Evolutionary conservation across 1,140 invertebrate genomes (phyloP).

Genomic region (Drosophila ogumai): DNA sequence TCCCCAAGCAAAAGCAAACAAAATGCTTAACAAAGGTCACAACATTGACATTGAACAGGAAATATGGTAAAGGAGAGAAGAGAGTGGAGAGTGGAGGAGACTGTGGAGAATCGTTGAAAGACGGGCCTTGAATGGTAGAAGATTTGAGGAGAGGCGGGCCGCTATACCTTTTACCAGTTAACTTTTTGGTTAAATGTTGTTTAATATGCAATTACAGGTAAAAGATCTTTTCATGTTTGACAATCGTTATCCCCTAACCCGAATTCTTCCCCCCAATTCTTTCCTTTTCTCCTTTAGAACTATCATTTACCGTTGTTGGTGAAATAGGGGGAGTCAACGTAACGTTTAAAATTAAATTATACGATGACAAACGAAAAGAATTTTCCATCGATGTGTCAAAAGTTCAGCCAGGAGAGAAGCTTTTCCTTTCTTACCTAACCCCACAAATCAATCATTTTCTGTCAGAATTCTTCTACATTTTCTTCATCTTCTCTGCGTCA

Average conservation of each 20-base stretch:
- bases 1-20: conserved; percentile 62
- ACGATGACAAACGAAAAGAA: conserved; percentile 80
- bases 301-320: conserved; percentile 62
- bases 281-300: conserved; percentile 5
- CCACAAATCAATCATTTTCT: conserved; percentile 78
- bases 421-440: conserved; percentile 39
- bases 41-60: conserved; percentile 79
- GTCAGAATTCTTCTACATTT: conserved; percentile 54
- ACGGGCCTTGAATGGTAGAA: conserved; percentile 8
- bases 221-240: conserved; percentile 59
- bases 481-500: conserved; percentile 48
- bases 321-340: conserved; percentile 19
- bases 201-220: conserved; percentile 79
- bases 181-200: conserved; percentile 76
- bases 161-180: conserved; percentile 57
- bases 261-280: not conserved
- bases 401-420: conserved; percentile 41
- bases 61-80: conserved; percentile 7
- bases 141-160: conserved; percentile 6
- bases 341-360: conserved; percentile 79
- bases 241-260: conserved; percentile 19
- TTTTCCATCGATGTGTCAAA: conserved; percentile 58
- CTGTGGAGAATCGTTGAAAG: conserved; percentile 27
- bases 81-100: not conserved
- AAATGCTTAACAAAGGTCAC: conserved; percentile 82